A percentile compares a stretch with the other conserved stretches of the same genome.
phyloP scores from a whole-genome alignment of 2,888 invertebrate species.

The Liopterus haemorrhoidalis region DNA sequence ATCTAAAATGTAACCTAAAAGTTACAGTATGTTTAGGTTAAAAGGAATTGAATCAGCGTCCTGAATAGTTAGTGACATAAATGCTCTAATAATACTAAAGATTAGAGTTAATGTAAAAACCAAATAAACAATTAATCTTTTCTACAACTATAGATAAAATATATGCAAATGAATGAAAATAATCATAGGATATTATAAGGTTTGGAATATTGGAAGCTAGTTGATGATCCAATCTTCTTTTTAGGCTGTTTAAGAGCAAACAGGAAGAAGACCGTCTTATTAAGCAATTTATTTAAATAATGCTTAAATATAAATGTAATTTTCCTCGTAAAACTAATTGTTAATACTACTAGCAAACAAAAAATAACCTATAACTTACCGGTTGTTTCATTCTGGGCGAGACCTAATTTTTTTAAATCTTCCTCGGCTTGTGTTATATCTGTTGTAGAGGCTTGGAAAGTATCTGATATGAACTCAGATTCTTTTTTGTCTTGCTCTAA shows the following conservation, averaged over 20 bases:
- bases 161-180: too few relatives aligned
- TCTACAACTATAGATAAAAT: constrained; percentile 27
- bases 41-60: too few relatives aligned
- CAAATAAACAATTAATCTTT: too few relatives aligned
- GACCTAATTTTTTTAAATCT: constrained; percentile 66
- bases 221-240: constrained; percentile 53
- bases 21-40: too few relatives aligned
- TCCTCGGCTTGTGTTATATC: constrained; percentile 69
- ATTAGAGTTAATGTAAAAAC: too few relatives aligned
- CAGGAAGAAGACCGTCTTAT: constrained; percentile 45
- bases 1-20: too few relatives aligned
- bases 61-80: too few relatives aligned
- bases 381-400: constrained; percentile 48
- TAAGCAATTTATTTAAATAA: constrained; percentile 18
- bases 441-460: constrained; percentile 59
- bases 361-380: constrained; percentile 48
- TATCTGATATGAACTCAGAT: constrained; percentile 74
- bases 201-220: constrained; percentile 42
- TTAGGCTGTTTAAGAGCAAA: constrained; percentile 54
- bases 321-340: background rate
- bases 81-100: too few relatives aligned
- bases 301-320: background rate
- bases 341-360: constrained; percentile 27
- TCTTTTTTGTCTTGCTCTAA: constrained; percentile 30
- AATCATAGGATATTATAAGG: too few relatives aligned